Evolutionary conservation across 1,140 invertebrate genomes (phyloP), one percentile per base, ranked within the genome.

Genomic region (Drosophila bipectinata): DNA sequence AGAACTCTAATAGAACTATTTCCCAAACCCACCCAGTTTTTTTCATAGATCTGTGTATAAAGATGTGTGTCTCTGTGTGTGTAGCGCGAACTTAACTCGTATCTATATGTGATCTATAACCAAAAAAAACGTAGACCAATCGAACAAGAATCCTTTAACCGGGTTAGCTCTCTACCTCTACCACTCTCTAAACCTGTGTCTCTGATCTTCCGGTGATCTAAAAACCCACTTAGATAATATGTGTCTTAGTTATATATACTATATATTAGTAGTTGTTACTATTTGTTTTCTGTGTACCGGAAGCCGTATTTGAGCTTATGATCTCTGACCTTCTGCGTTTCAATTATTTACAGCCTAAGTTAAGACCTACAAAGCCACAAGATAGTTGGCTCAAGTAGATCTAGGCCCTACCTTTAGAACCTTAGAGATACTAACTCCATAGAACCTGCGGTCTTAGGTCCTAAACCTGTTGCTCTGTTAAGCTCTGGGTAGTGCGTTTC

Each of bases 131-230:
- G 41, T 69, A 39, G 54, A 34, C 18, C 48, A 26, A n/a, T 24
- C 18, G 58, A 28, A 8, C 2, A 28, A 26, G 26, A 34, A n/a
- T 58, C 41, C 39, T 49, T 32, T 57, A 69, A 39, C 56, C 26
- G 66, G 67, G 67, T 10, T 69, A 69, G 66, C 24, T 18, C 57
- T 61, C 37, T 18, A 5, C 30, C 18, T 59, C 26, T 24, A 26
- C 26, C 26, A 28, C 26, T 28, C 26, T 28, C 26, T 28, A 28
- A 28, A 28, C 6, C 28, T 24, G 14, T 41, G 39, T 63, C 14
- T 71, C 21, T 52, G 57, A 71, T 47, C 47, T 62, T 77, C 56
- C 45, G 72, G 62, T 76, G 51, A 53, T 60, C 51, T 60, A 34
- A 60, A 58, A 58, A 34, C 34, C 34, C 44, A 57, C 21, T 28